Percentiles rank a stretch among this genome's conserved stretches.
Conservation (phyloP, 2,888 invertebrate genomes). For the Rhagophthalmus giganteus region DNA sequence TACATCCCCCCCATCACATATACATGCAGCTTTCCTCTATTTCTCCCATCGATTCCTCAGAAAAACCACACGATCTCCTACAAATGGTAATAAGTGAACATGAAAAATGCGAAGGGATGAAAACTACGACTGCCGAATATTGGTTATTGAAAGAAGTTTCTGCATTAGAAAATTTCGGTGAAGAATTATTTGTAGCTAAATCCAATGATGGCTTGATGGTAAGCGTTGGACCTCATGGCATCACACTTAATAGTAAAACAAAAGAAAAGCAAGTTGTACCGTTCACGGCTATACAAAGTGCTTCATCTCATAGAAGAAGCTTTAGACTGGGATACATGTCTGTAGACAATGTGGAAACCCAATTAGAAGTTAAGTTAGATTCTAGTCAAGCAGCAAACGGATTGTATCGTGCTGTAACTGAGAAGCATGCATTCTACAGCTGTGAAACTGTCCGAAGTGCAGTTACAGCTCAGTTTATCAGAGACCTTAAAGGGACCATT, state of each 20-base stretch:
- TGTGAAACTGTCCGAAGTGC: constrained; percentile 88
- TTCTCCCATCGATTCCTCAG: constrained; percentile 60
- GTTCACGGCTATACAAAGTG: constrained; percentile 79
- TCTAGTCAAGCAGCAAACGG: constrained; percentile 81
- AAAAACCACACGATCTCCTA: constrained; percentile 65
- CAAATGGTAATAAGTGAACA: constrained; percentile 67
- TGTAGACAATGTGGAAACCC: constrained; percentile 68
- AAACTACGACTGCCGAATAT: constrained; percentile 79
- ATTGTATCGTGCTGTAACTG: constrained; percentile 83
- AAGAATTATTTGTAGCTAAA: constrained; percentile 78
- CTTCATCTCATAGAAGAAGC: constrained; percentile 72
- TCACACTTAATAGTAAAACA: constrained; percentile 71
- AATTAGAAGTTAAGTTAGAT: constrained; percentile 77
- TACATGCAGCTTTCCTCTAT: constrained; percentile 68
- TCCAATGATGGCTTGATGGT: constrained; percentile 53
- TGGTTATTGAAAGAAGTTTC: constrained; percentile 81
- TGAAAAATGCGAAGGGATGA: constrained; percentile 62
- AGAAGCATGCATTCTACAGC: constrained; percentile 90
- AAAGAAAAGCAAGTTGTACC: constrained; percentile 75
- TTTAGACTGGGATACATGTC: constrained; percentile 76
- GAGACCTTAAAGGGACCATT: constrained; percentile 88
- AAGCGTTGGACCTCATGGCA: constrained; percentile 80
- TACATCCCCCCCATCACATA: constrained; percentile 62
- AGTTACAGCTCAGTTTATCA: constrained; percentile 85
- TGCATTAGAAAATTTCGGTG: constrained; percentile 78